Conservation (phyloP, 2,113 vertebrate genomes). For the Scartelaos histophorus region DNA sequence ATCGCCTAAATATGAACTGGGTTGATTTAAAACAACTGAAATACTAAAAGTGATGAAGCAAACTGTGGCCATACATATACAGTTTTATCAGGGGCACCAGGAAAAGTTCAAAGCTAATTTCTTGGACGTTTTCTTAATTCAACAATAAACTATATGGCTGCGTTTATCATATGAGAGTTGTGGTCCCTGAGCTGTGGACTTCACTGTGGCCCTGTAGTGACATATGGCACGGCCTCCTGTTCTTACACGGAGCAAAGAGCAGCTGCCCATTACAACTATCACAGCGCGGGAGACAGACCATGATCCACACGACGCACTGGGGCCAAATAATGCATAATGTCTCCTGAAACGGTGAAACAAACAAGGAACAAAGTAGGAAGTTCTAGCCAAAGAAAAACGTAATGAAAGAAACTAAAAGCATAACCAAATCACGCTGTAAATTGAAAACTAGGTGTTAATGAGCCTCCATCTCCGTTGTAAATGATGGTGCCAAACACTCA, state of each 20-base stretch:
- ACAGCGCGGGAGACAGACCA: neutral
- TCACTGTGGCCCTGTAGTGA: neutral
- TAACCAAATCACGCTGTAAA: neutral
- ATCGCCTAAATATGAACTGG: neutral
- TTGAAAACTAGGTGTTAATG: neutral
- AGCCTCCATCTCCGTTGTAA: neutral
- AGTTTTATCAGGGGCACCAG: neutral
- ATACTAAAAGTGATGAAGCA: neutral
- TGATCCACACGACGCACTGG: neutral
- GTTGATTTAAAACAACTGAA: neutral
- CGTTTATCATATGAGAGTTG: neutral
- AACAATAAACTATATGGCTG: neutral
- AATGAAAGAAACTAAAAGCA: neutral
- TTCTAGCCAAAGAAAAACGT: neutral
- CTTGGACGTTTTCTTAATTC: neutral
- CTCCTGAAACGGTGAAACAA: neutral
- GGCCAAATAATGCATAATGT: neutral
- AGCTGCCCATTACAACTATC: neutral
- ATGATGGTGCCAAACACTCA: neutral
- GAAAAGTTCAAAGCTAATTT: neutral
- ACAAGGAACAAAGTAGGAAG: neutral
- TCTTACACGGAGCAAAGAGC: neutral
- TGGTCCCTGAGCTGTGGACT: neutral
- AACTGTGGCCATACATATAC: neutral
- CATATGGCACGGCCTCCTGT: slow-evolving; percentile 8